Percentiles rank a stretch among this genome's conserved stretches.
These are phyloP conservation scores for Nysson spinosus DNA, from an alignment of 2,888 invertebrate species.

Conservation along the genomic window DNA sequence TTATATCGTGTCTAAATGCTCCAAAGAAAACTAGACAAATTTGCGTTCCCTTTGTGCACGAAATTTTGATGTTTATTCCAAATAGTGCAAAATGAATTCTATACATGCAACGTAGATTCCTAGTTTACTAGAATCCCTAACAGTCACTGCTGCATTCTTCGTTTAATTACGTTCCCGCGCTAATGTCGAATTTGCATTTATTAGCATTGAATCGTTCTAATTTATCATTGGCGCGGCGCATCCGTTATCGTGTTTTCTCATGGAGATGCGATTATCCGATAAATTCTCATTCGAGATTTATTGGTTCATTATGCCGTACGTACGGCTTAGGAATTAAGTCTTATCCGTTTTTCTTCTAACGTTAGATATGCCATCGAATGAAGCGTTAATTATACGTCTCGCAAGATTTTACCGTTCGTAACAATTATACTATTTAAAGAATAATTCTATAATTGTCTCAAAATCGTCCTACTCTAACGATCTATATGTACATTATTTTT, in stretches of 20 bases:
- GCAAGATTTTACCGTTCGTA: constrained; percentile 1
- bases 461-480: neutral
- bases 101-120: constrained; percentile 7
- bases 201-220: constrained; percentile 42
- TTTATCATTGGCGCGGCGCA: constrained; percentile 30
- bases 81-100: neutral
- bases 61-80: neutral
- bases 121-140: constrained; percentile 21
- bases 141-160: constrained; percentile 20
- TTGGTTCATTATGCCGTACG: constrained; percentile 5
- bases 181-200: constrained; percentile 43
- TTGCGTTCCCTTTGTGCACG: neutral
- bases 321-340: neutral
- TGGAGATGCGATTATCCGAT: constrained; percentile 11
- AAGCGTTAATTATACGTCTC: constrained; percentile 3
- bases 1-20: no score
- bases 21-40: no score
- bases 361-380: constrained; percentile 2
- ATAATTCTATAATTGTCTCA: constrained; percentile 4
- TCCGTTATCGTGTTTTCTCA: constrained; percentile 19
- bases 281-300: constrained; percentile 23
- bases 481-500: neutral
- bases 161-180: constrained; percentile 20
- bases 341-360: constrained; percentile 1
- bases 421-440: constrained; percentile 17